Conservation (phyloP, 64 coral and sea anemone genomes). For the Montipora foliosa region DNA sequence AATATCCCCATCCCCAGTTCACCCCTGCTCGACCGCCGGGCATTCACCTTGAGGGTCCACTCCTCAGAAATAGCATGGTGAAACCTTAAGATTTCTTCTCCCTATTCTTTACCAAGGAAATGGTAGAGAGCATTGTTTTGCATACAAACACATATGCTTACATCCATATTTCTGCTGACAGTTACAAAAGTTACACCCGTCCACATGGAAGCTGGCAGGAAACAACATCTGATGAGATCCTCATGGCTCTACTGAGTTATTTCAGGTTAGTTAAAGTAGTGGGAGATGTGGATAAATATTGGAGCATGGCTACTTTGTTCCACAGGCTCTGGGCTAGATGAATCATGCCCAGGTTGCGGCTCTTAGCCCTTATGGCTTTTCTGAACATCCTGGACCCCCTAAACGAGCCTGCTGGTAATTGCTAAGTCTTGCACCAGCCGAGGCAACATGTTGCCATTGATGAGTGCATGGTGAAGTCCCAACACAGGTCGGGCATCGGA, state of each 20-base stretch:
- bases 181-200: too few species aligned
- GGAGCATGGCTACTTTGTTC: conserved; percentile 71
- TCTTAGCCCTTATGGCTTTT: conserved; percentile 53
- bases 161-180: too few species aligned
- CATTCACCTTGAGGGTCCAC: too few species aligned
- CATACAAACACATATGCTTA: too few species aligned
- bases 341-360: conserved; percentile 40
- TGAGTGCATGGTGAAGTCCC: conserved; percentile 68
- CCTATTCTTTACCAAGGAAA: too few species aligned
- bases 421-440: neutral
- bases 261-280: conserved; percentile 27
- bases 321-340: conserved; percentile 70
- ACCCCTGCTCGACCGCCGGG: too few species aligned
- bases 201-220: too few species aligned
- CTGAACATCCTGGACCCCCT: conserved; percentile 62
- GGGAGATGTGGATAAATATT: conserved; percentile 44
- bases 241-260: conserved; percentile 48
- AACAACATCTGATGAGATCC: too few species aligned
- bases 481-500: conserved; percentile 61
- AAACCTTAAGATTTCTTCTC: too few species aligned
- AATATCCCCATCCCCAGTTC: too few species aligned
- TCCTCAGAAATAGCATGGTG: too few species aligned
- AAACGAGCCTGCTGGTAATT: conserved; percentile 22
- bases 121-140: too few species aligned
- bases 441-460: conserved; percentile 63